A percentile compares a stretch with the other conserved stretches of the same genome.
Conservation (phyloP, 2,113 vertebrate species). For the Lepus americanus region DNA sequence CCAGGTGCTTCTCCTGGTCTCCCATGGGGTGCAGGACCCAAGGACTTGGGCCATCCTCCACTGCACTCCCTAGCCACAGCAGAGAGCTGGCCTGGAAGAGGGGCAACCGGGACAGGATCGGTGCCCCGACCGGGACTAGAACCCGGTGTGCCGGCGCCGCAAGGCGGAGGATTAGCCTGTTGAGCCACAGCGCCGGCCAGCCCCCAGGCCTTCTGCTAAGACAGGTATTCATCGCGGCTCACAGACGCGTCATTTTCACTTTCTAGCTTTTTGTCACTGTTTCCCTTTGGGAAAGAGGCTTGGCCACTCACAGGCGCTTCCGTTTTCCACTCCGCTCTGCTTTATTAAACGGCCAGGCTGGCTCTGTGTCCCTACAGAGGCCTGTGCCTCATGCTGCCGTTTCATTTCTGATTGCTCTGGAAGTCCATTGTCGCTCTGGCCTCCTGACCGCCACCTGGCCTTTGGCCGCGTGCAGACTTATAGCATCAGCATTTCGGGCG, state of each 20-base stretch:
- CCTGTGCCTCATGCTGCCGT: not conserved
- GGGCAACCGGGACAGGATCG: too few species aligned
- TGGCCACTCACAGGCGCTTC: rapidly evolving
- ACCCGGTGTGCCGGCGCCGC: too few species aligned
- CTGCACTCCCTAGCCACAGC: too few species aligned
- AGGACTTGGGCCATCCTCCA: too few species aligned
- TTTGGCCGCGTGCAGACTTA: not conserved
- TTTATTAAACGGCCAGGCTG: not conserved
- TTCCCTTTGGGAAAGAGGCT: not conserved
- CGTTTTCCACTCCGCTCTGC: not conserved
- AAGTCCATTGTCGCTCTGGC: constrained; percentile 34
- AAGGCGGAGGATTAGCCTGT: too few species aligned
- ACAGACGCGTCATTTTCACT: not conserved
- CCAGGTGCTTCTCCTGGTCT: too few species aligned
- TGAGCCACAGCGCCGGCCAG: too few species aligned
- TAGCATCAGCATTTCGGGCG: constrained; percentile 43
- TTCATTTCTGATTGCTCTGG: not conserved
- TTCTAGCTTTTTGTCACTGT: not conserved
- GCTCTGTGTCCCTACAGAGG: not conserved
- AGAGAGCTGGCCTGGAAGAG: too few species aligned
- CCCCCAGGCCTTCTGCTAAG: not conserved
- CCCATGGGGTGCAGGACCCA: too few species aligned
- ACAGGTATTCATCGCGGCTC: not conserved
- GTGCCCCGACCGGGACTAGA: too few species aligned
- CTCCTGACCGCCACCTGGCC: constrained; percentile 55